phyloP scores from a whole-genome alignment of 2,888 invertebrate species.

The Drosophila ustulata region DNA sequence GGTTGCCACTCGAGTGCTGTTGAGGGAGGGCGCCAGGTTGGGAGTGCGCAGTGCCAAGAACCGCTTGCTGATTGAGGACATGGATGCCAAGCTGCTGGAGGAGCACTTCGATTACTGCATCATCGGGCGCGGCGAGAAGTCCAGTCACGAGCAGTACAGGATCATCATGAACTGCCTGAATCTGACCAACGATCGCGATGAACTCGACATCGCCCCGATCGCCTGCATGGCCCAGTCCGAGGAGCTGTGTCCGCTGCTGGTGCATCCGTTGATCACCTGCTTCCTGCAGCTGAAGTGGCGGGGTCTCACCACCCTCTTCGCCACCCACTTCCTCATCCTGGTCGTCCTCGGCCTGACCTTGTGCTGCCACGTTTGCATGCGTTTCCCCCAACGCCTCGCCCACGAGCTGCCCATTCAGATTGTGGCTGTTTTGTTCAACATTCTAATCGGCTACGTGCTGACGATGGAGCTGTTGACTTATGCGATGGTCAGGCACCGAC shows the following conservation, averaged over 20 bases:
- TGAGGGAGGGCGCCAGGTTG: conserved; percentile 90
- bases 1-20: conserved; percentile 87
- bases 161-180: conserved; percentile 90
- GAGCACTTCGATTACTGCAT: conserved; percentile 91
- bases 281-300: conserved; percentile 93
- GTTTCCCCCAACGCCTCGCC: conserved; percentile 87
- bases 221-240: conserved; percentile 89
- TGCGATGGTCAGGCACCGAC: conserved; percentile 88
- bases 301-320: conserved; percentile 89
- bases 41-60: conserved; percentile 88
- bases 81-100: conserved; percentile 89
- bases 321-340: conserved; percentile 89
- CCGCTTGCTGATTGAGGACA: conserved; percentile 89
- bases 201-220: conserved; percentile 91
- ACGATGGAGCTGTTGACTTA: conserved; percentile 88
- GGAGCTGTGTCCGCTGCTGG: conserved; percentile 89
- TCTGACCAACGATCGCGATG: conserved; percentile 84
- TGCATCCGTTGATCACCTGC: conserved; percentile 92
- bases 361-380: conserved; percentile 88
- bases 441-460: conserved; percentile 3
- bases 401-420: conserved; percentile 86
- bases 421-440: conserved; percentile 82
- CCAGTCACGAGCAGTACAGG: conserved; percentile 89
- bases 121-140: conserved; percentile 87
- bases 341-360: conserved; percentile 88